Evolutionary conservation across 2,797 vertebrate species (phyloP).

Genomic region (Gymnoscopelus microlampas): DNA sequence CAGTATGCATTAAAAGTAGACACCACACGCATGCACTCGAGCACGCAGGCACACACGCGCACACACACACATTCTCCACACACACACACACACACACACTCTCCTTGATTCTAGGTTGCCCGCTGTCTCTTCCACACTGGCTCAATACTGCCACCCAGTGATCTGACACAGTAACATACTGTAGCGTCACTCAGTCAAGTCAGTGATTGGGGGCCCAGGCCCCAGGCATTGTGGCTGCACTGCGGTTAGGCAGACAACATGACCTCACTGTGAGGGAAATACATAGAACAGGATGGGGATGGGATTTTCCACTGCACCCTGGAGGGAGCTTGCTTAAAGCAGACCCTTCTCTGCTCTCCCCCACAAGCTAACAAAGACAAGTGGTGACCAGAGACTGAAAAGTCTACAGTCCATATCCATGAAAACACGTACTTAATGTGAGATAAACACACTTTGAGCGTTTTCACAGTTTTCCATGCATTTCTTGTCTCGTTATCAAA

Average conservation of each 20-base stretch:
- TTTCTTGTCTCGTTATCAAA: neutral
- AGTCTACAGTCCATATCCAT: constrained; percentile 22
- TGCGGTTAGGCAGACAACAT: constrained; percentile 70
- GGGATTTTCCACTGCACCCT: constrained; percentile 77
- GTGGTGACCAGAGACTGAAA: constrained; percentile 36
- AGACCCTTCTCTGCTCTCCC: constrained; percentile 4
- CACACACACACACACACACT: too few species aligned
- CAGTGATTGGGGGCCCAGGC: constrained; percentile 30
- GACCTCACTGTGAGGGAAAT: constrained; percentile 75
- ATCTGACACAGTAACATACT: constrained; percentile 1
- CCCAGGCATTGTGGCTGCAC: constrained; percentile 20
- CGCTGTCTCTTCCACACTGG: constrained; percentile 53
- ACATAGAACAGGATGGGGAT: constrained; percentile 45
- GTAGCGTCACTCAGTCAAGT: constrained; percentile 5
- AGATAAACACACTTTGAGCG: neutral
- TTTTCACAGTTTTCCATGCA: neutral
- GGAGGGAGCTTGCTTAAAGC: constrained; percentile 41
- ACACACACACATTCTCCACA: too few species aligned
- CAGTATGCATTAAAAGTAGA: constrained; percentile 4
- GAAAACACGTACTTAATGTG: neutral
- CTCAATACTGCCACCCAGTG: constrained; percentile 85
- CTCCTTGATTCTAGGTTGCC: too few species aligned
- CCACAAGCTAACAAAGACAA: constrained; percentile 56
- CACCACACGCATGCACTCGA: neutral
- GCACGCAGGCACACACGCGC: too few species aligned